Conservation (phyloP, 2,113 vertebrate genomes). For the Indri indri region DNA sequence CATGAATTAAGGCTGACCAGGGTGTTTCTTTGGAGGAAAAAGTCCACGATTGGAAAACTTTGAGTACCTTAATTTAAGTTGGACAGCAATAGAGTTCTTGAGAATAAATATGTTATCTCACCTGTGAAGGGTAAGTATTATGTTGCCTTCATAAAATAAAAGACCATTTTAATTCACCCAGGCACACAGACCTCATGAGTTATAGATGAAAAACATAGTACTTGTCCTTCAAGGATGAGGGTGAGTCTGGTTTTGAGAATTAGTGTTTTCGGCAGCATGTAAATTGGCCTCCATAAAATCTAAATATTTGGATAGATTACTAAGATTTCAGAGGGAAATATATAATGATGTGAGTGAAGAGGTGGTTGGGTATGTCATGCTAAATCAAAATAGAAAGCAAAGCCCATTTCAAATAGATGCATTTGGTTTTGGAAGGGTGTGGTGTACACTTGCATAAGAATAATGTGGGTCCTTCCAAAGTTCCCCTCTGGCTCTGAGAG, state of each 20-base stretch:
- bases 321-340: conserved; percentile 41
- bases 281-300: conserved; percentile 34
- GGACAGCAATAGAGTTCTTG: conserved; percentile 42
- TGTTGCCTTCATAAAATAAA: conserved; percentile 64
- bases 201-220: conserved; percentile 34
- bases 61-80: conserved; percentile 67
- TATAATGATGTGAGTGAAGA: neutral
- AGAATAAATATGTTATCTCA: conserved; percentile 57
- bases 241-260: conserved; percentile 47
- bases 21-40: conserved; percentile 58
- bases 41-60: conserved; percentile 56
- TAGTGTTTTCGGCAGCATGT: conserved; percentile 33
- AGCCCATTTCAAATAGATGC: neutral
- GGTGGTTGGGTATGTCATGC: neutral
- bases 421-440: conserved; percentile 7
- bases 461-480: conserved; percentile 18
- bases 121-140: conserved; percentile 53
- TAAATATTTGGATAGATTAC: neutral
- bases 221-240: conserved; percentile 16
- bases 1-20: conserved; percentile 63
- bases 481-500: conserved; percentile 16
- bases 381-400: conserved; percentile 48
- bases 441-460: neutral
- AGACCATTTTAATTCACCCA: neutral
- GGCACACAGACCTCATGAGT: neutral